A percentile compares a stretch with the other conserved stretches of the same genome.
These are phyloP conservation scores for Sphenodon punctatus DNA, from an alignment of 2,797 vertebrate genomes.

Conservation along the genomic window DNA sequence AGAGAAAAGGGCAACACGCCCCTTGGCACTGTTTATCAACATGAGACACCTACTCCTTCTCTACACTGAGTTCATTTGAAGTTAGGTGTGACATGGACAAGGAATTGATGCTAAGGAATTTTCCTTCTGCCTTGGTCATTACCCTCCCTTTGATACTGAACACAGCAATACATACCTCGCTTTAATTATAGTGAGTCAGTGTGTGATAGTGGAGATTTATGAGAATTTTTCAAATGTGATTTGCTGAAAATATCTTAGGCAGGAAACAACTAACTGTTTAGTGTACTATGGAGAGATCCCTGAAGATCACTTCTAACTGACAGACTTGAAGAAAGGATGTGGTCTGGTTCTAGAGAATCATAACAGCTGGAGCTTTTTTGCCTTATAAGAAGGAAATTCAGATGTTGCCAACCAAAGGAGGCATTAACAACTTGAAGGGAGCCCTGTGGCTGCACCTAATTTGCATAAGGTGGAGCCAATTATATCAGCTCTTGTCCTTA, in stretches of 20 bases:
- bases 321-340: not conserved
- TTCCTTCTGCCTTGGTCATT: not conserved
- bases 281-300: not conserved
- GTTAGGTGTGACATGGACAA: not conserved
- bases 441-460: constrained; percentile 2
- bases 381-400: not conserved
- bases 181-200: constrained; percentile 10
- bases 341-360: not conserved
- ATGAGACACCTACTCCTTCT: constrained; percentile 4
- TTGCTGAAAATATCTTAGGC: constrained; percentile 2
- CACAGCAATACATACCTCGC: not conserved
- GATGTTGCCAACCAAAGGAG: not conserved
- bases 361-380: constrained; percentile 2
- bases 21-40: constrained; percentile 5
- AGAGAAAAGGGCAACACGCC: not conserved
- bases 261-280: constrained; percentile 1
- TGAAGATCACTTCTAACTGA: not conserved
- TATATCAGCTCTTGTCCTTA: not conserved
- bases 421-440: not conserved
- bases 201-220: not conserved
- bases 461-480: not conserved
- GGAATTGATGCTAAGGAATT: not conserved
- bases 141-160: not conserved
- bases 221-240: not conserved
- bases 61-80: constrained; percentile 1